phyloP scores from a whole-genome alignment of 2,888 invertebrate species.

The Chrysomela aeneicollis region DNA sequence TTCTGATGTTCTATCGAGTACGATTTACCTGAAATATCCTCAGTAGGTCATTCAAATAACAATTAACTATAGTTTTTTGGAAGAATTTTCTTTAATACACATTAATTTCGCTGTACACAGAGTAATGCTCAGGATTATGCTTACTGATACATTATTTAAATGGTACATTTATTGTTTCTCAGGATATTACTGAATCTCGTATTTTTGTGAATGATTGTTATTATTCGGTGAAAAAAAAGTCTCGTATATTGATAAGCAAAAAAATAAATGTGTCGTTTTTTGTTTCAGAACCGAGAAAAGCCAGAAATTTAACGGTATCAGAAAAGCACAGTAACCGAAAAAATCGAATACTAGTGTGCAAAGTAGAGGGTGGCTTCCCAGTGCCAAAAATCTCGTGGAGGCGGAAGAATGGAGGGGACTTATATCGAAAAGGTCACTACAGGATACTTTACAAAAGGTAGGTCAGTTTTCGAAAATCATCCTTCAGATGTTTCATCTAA shows the following conservation, averaged over 20 bases:
- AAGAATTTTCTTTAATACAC: too few species aligned
- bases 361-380: slow-evolving; percentile 75
- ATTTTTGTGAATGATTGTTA: too few species aligned
- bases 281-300: slow-evolving; percentile 50
- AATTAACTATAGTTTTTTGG: too few species aligned
- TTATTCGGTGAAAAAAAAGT: too few species aligned
- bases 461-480: slow-evolving; percentile 40
- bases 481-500: too few species aligned
- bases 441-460: slow-evolving; percentile 71
- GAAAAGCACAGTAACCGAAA: slow-evolving; percentile 37
- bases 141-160: too few species aligned
- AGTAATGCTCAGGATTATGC: too few species aligned
- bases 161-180: too few species aligned
- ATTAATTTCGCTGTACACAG: too few species aligned
- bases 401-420: slow-evolving; percentile 73
- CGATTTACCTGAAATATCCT: slow-evolving; percentile 39
- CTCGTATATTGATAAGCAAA: background rate
- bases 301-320: slow-evolving; percentile 42
- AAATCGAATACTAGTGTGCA: slow-evolving; percentile 73
- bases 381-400: slow-evolving; percentile 85
- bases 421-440: slow-evolving; percentile 67
- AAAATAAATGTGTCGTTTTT: slow-evolving; percentile 21
- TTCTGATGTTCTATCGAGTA: slow-evolving; percentile 16
- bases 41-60: too few species aligned
- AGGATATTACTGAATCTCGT: too few species aligned